These are phyloP conservation scores for Synodontis membranacea DNA, from an alignment of 2,113 vertebrate genomes.

Conservation along the genomic window DNA sequence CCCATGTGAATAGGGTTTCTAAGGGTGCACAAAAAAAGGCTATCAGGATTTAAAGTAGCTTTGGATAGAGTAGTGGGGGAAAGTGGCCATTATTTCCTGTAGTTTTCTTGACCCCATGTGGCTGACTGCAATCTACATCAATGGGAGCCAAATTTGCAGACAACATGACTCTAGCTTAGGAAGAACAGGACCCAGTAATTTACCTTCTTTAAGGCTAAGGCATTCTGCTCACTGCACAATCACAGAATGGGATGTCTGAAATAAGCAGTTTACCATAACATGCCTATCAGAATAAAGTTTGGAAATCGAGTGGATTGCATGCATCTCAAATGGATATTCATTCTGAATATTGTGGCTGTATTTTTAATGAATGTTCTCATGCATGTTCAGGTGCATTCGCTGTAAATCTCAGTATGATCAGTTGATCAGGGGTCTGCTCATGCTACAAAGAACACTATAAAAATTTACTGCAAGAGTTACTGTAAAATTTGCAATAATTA, in stretches of 20 bases:
- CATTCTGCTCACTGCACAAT: not conserved
- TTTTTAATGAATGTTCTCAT: not conserved
- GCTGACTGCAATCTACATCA: not conserved
- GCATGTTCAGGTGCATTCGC: not conserved
- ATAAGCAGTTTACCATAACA: not conserved
- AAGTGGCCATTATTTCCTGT: conserved; percentile 26
- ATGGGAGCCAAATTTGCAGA: conserved; percentile 19
- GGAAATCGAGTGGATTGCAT: not conserved
- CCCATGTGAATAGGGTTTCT: not conserved
- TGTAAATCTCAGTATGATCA: not conserved
- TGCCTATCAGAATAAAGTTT: not conserved
- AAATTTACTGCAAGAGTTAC: not conserved
- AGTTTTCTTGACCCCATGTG: conserved; percentile 12
- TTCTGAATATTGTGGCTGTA: not conserved
- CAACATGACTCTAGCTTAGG: conserved; percentile 8
- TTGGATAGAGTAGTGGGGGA: not conserved
- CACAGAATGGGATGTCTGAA: not conserved
- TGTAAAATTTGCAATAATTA: not conserved
- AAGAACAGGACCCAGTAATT: not conserved
- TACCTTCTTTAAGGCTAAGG: not conserved
- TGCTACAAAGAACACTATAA: not conserved
- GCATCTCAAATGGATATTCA: not conserved
- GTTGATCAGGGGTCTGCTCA: not conserved
- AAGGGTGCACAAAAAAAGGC: not conserved
- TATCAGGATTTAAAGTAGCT: conserved; percentile 31